Evolutionary conservation across 2,797 vertebrate genomes (phyloP).

Genomic region (Manis crassicaudata): DNA sequence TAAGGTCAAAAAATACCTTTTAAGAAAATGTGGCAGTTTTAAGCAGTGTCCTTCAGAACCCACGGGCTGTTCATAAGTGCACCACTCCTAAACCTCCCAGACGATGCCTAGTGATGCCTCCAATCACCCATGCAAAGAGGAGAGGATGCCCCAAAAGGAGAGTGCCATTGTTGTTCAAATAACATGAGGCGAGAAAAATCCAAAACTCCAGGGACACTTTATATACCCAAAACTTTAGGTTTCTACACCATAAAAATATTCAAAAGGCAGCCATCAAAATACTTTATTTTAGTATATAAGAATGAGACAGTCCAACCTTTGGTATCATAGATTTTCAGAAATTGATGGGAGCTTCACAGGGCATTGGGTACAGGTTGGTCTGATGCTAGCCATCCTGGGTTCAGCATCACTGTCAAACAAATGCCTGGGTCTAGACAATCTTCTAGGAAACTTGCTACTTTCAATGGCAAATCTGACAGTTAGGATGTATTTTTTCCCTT

Average conservation of each 20-base stretch:
- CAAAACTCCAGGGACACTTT: not conserved
- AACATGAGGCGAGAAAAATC: not conserved
- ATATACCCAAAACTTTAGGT: not conserved
- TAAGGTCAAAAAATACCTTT: not conserved
- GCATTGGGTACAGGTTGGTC: not conserved
- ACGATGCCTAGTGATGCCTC: no score
- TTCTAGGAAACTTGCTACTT: not conserved
- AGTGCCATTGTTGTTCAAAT: not conserved
- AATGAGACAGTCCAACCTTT: not conserved
- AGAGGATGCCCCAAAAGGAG: not conserved
- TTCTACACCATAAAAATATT: not conserved
- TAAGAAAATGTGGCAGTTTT: not conserved
- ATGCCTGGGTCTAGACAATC: not conserved
- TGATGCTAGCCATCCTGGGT: not conserved
- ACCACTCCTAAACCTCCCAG: not conserved
- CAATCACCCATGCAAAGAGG: not conserved
- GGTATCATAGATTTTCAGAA: not conserved
- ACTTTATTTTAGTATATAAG: not conserved
- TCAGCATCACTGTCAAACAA: slow-evolving; percentile 26
- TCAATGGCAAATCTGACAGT: not conserved
- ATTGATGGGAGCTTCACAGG: not conserved
- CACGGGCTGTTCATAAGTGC: no score
- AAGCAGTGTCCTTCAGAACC: not conserved
- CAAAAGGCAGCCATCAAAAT: not conserved
- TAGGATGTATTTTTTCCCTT: not conserved